These are phyloP conservation scores for Morelia viridis DNA, from an alignment of 2,797 vertebrate genomes.

Conservation along the genomic window DNA sequence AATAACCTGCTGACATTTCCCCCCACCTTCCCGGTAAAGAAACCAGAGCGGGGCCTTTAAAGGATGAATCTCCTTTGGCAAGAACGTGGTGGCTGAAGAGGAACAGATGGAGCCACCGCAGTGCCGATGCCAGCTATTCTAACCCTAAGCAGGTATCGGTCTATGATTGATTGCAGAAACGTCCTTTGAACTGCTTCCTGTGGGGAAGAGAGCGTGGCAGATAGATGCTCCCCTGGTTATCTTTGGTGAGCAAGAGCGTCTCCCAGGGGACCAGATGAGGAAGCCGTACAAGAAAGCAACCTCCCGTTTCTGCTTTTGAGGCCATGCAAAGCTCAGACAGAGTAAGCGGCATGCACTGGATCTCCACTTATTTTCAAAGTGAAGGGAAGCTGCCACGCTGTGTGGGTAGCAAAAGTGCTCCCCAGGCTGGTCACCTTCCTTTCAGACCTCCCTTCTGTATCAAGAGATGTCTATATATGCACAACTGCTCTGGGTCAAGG, in stretches of 20 bases:
- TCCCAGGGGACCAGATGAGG: background rate
- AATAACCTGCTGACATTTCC: conserved; percentile 21
- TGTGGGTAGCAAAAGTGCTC: background rate
- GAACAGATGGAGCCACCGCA: background rate
- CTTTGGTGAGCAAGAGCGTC: background rate
- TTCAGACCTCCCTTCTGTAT: background rate
- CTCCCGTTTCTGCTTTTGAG: conserved; percentile 24
- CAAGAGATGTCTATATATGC: background rate
- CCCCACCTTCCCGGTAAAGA: conserved; percentile 39
- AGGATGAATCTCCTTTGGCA: background rate
- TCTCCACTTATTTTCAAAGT: background rate
- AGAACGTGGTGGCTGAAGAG: background rate
- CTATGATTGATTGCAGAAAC: background rate
- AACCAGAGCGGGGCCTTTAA: conserved; percentile 22
- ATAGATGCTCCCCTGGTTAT: background rate
- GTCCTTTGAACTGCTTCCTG: background rate
- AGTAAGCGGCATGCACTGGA: background rate
- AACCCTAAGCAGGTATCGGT: background rate
- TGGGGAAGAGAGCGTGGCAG: background rate
- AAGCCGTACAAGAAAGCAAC: conserved; percentile 16
- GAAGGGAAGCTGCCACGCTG: background rate
- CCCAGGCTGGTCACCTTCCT: background rate
- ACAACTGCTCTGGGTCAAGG: background rate
- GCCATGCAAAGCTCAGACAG: conserved; percentile 26
- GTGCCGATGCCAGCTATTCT: background rate